Evolutionary conservation across 2,888 invertebrate species (phyloP).

Genomic region (Mythimna lalbum): DNA sequence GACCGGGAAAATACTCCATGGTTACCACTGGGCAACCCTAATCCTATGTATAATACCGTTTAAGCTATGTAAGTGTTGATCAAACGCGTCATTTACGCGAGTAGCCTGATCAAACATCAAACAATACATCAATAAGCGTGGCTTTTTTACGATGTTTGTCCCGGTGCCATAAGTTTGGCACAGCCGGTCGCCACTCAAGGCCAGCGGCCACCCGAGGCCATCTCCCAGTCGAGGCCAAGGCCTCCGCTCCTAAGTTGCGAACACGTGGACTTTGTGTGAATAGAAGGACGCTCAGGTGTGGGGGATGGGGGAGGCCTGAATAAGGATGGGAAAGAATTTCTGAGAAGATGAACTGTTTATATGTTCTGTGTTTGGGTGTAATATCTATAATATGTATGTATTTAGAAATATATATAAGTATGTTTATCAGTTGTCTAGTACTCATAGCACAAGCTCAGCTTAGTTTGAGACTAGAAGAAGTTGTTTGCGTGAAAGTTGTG

Average conservation of each 20-base stretch:
- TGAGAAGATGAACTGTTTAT: too few species aligned
- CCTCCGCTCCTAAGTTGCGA: not conserved
- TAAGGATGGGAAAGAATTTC: too few species aligned
- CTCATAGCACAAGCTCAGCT: too few species aligned
- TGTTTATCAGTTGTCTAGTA: too few species aligned
- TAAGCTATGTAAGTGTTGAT: conserved; percentile 3
- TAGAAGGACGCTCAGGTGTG: conserved; percentile 1
- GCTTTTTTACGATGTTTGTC: conserved; percentile 27
- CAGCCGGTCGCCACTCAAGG: conserved; percentile 47
- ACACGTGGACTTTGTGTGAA: conserved; percentile 1
- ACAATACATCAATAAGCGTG: conserved; percentile 14
- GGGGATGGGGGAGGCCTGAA: not conserved
- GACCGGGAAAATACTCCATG: too few species aligned
- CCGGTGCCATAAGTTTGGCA: conserved; percentile 15
- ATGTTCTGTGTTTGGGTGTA: too few species aligned
- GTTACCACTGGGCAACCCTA: too few species aligned
- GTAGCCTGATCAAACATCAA: conserved; percentile 37
- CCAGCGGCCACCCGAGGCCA: conserved; percentile 19
- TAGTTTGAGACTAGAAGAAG: too few species aligned
- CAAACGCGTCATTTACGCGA: conserved; percentile 27
- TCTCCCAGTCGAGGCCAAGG: not conserved
- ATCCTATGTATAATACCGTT: not conserved
- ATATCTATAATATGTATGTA: too few species aligned
- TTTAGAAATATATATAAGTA: too few species aligned
- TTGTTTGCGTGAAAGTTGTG: too few species aligned